Conservation (phyloP, 2,888 invertebrate genomes). For the Gari tellinella region DNA sequence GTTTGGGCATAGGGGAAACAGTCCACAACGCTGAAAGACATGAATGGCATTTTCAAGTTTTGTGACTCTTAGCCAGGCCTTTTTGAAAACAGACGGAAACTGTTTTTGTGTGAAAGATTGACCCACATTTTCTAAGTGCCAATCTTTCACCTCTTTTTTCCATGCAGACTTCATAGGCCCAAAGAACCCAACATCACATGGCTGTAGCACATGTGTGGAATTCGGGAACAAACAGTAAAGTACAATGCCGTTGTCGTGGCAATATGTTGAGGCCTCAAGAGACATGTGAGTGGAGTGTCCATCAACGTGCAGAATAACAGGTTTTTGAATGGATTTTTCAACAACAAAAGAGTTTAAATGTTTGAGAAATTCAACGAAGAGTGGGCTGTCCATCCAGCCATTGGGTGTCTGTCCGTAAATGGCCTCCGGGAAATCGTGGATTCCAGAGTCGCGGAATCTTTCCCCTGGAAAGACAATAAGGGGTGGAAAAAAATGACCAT, state of each 20-base stretch:
- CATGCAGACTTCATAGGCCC: slow-evolving; percentile 23
- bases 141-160: too few relatives aligned
- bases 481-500: slow-evolving; percentile 37
- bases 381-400: slow-evolving; percentile 49
- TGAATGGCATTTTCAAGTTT: slow-evolving; percentile 28
- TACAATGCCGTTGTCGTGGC: slow-evolving; percentile 30
- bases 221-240: slow-evolving; percentile 35
- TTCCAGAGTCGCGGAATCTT: slow-evolving; percentile 31
- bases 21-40: slow-evolving; percentile 16
- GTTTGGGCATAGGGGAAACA: slow-evolving; percentile 11
- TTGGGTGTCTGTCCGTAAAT: slow-evolving; percentile 20
- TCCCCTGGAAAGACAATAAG: slow-evolving; percentile 45
- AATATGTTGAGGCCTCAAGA: slow-evolving; percentile 21
- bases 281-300: too few relatives aligned
- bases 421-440: slow-evolving; percentile 29
- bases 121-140: slow-evolving; percentile 16
- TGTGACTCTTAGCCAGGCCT: slow-evolving; percentile 10
- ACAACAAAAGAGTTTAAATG: slow-evolving; percentile 7
- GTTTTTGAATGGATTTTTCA: slow-evolving; percentile 1
- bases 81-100: slow-evolving; percentile 17
- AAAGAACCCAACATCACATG: too few relatives aligned
- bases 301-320: slow-evolving; percentile 48
- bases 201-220: slow-evolving; percentile 39
- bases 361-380: slow-evolving; percentile 33
- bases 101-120: slow-evolving; percentile 19